Evolutionary conservation across 2,797 vertebrate genomes (phyloP), one percentile per base, ranked within the genome.

Genomic region (Champsocephalus gunnari): DNA sequence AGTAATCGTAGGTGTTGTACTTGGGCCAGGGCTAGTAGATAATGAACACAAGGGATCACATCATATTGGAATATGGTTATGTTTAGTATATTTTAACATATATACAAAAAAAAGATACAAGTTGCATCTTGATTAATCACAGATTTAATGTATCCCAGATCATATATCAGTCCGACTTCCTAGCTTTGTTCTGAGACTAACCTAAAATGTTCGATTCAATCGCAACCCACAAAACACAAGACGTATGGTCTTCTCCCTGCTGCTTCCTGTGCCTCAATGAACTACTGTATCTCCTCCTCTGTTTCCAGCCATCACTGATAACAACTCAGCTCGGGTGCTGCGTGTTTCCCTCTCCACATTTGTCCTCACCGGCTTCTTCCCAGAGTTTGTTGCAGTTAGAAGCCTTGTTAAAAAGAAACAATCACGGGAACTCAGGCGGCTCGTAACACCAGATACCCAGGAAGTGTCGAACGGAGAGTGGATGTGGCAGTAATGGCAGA

Each of bases 341-440:
- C 11, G 13, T 19, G 34, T 53, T 86, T 85, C 60, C 75, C 61
- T 64, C 53, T 7, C 7, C 48, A 67, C 77, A 64, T 84, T 85
- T 82, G 16, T 79, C 69, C 45, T 66, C 4, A 0, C 3, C 4
- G 2, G 34, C 54, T 67, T 69, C 67, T 64, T 67, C 82, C 50
- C 7, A 2, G 1, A 69, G 73, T 87, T 89, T 89, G 83, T 81
- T 88, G 79, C 79, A 58, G 68, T 82, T 87, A 78, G 75, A 85
- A 75, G 44, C 65, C 60, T 57, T 62, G 32, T 58, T 55, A 74
- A 74, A 83, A 73, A 82, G 72, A 89, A 79, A 84, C 71, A 86
- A 91, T 80, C 51, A 63, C 32, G 62, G 74, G 21, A 65, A 62
- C 75, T 48, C 59, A 49, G 21, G 45, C 45, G 1, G 69, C 32